phyloP scores from a whole-genome alignment of 2,888 invertebrate genomes.

The Caenorhabditis sp. region DNA sequence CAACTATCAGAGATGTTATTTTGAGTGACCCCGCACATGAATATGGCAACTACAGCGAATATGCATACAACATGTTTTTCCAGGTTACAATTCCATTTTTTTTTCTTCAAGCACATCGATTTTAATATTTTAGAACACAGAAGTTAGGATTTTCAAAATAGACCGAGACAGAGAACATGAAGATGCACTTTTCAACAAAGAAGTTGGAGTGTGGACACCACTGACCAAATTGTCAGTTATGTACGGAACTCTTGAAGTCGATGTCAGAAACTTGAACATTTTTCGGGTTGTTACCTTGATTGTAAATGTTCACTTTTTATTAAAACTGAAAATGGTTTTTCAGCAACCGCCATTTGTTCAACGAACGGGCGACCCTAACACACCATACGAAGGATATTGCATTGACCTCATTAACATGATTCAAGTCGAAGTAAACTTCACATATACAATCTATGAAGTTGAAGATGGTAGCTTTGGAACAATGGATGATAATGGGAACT shows the following conservation, averaged over 20 bases:
- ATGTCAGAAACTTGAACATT: constrained; percentile 74
- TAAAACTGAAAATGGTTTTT: constrained; percentile 40
- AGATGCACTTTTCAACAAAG: constrained; percentile 78
- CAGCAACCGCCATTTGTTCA: constrained; percentile 86
- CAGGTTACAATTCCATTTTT: constrained; percentile 13
- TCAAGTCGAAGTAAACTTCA: constrained; percentile 90
- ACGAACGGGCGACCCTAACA: constrained; percentile 64
- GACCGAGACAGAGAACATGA: constrained; percentile 71
- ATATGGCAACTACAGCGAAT: constrained; percentile 66
- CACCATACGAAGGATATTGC: constrained; percentile 89
- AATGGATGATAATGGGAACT: constrained; percentile 91
- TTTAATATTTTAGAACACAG: constrained; percentile 68
- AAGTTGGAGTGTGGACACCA: constrained; percentile 81
- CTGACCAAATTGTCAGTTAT: constrained; percentile 70
- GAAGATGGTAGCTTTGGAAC: constrained; percentile 91
- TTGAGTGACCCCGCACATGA: constrained; percentile 57
- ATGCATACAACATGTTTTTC: constrained; percentile 58
- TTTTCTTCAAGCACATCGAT: neutral
- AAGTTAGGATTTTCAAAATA: constrained; percentile 74
- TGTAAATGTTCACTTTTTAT: constrained; percentile 71
- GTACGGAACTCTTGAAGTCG: constrained; percentile 77
- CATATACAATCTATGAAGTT: constrained; percentile 90
- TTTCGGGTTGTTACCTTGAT: constrained; percentile 79
- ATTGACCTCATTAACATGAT: constrained; percentile 95
- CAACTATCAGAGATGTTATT: constrained; percentile 62